phyloP scores from a whole-genome alignment of 2,797 vertebrate species.

The Glyptemys insculpta region DNA sequence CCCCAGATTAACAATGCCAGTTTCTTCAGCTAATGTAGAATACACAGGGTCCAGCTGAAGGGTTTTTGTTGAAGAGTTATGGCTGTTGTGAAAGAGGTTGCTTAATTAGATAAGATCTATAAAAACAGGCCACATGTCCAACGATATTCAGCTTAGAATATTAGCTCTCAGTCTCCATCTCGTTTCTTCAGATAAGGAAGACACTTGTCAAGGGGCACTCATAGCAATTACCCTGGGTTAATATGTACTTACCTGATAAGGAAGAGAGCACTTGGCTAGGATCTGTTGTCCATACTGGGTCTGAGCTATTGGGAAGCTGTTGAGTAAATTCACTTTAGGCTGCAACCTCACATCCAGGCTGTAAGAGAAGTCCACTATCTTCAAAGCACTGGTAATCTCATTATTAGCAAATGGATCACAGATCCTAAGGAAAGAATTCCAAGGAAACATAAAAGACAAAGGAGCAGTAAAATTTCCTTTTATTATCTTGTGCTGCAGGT shows the following conservation, averaged over 20 bases:
- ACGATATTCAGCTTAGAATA: constrained; percentile 3
- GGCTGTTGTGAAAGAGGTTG: not conserved
- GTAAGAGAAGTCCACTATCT: constrained; percentile 84
- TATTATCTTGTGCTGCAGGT: not conserved
- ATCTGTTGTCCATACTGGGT: constrained; percentile 79
- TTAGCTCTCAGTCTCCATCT: constrained; percentile 3
- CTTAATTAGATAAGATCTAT: not conserved
- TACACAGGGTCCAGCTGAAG: not conserved
- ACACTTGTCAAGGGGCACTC: not conserved
- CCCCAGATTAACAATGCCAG: not conserved
- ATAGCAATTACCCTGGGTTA: constrained; percentile 11
- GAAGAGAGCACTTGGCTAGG: constrained; percentile 72
- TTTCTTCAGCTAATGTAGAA: not conserved
- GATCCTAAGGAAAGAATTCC: constrained; percentile 75
- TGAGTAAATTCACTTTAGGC: constrained; percentile 44
- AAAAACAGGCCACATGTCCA: not conserved
- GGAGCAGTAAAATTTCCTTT: constrained; percentile 7
- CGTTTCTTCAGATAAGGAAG: not conserved
- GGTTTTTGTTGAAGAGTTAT: not conserved
- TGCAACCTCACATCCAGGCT: constrained; percentile 81
- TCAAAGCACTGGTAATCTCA: constrained; percentile 75
- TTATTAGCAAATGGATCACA: constrained; percentile 64
- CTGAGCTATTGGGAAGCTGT: constrained; percentile 77
- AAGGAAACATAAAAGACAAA: constrained; percentile 10
- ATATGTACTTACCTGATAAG: constrained; percentile 78